Evolutionary conservation across 2,113 vertebrate genomes (phyloP), one percentile per base, ranked within the genome.

Genomic region (Ivindomyrus marchei): DNA sequence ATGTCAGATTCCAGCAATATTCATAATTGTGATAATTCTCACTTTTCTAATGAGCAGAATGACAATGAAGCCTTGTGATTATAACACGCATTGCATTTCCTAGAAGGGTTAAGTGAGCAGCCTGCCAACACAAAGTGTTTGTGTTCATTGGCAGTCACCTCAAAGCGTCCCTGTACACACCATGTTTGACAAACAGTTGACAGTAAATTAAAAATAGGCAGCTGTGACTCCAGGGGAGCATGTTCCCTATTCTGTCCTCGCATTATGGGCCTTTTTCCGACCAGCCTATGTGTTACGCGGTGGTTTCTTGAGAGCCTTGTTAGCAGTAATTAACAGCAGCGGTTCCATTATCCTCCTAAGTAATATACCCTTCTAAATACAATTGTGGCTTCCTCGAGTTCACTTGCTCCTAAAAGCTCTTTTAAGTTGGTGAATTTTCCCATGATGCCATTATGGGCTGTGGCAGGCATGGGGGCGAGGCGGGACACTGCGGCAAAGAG

Each of bases 361-460:
- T 97, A 45, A 97, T 97, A 97, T 98, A 97, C 96, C 96, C 93
- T 93, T 95, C 95, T 97, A 97, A 98, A 97, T 96, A 97, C 96
- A 95, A 95, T 95, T 94, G 95, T 95, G 97, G 97, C 96, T 96
- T 95, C 96, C 95, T 96, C 97, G 94, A 97, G 95, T 97, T 96
- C 95, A 95, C 94, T 94, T 93, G 94, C 95, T 96, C 94, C 94
- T 92, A 93, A 36, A 92, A 92, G 94, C 93, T 94, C 95, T 94
- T 96, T 97, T 95, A 95, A 96, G 95, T 93, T 90, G 92, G 94
- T 92, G 94, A 95, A 97, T 97, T 97, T 97, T 97, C 97, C 97
- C 97, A 97, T 96, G 97, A 95, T 97, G 96, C 93, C 47, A 93
- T 94, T 95, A 93, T 94, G 92, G 89, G 93, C 94, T 89, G 92